Conservation (phyloP, 2,888 invertebrate genomes). For the Beris morrisii region DNA sequence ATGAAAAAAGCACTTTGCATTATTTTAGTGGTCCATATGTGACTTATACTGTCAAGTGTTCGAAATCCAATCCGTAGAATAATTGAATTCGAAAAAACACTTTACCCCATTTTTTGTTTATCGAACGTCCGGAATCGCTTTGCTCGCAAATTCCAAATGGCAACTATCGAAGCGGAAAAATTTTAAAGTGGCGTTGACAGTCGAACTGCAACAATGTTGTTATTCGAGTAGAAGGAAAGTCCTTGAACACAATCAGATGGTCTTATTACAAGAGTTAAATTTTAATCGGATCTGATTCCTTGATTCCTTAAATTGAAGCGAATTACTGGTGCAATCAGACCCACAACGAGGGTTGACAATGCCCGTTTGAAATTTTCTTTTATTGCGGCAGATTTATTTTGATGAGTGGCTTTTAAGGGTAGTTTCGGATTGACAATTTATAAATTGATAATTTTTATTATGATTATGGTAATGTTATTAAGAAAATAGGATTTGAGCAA, state of each 20-base stretch:
- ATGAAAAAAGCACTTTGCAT: constrained; percentile 23
- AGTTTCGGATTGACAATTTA: too few species aligned
- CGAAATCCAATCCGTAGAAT: constrained; percentile 20
- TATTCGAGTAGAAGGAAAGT: background rate
- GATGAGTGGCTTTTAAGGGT: too few species aligned
- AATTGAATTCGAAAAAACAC: constrained; percentile 28
- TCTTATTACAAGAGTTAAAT: constrained; percentile 18
- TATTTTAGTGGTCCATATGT: constrained; percentile 25
- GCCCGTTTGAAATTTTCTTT: too few species aligned
- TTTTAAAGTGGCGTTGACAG: constrained; percentile 20
- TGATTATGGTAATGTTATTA: too few species aligned
- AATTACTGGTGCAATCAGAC: constrained; percentile 13
- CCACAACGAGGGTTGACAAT: too few species aligned
- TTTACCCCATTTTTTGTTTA: constrained; percentile 19
- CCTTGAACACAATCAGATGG: constrained; percentile 13
- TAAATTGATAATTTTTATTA: too few species aligned
- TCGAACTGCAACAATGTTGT: constrained; percentile 4
- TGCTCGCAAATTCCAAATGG: constrained; percentile 1
- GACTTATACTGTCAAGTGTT: constrained; percentile 21
- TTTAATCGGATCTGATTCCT: constrained; percentile 24
- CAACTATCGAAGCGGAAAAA: constrained; percentile 26
- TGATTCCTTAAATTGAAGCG: constrained; percentile 15
- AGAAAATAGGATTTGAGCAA: too few species aligned
- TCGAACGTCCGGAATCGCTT: background rate
- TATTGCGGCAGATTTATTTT: too few species aligned